Conservation (phyloP, 2,113 vertebrate genomes). For the Circaetus cinerascens region DNA sequence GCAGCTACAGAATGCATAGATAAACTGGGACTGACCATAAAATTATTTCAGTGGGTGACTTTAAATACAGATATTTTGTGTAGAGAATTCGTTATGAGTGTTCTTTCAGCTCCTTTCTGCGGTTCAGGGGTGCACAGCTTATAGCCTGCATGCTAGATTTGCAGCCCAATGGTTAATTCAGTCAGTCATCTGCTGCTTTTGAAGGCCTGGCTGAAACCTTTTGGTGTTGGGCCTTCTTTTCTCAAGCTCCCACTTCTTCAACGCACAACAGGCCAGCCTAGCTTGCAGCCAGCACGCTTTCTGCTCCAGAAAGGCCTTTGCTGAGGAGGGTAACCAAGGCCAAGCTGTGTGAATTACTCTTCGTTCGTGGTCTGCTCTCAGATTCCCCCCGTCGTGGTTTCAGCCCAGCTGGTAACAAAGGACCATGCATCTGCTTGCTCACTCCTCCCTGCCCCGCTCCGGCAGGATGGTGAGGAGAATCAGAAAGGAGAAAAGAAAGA, state of each 20-base stretch:
- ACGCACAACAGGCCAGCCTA: background rate
- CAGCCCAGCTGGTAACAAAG: too few relatives aligned
- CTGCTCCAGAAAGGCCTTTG: background rate
- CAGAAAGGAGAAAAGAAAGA: too few relatives aligned
- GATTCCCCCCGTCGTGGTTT: background rate
- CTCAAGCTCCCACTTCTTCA: background rate
- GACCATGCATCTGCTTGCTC: too few relatives aligned
- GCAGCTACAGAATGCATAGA: background rate
- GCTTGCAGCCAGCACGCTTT: rapidly evolving
- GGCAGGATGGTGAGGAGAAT: too few relatives aligned
- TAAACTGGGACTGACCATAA: background rate
- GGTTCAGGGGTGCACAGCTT: background rate
- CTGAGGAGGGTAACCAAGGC: background rate
- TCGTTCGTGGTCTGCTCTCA: background rate
- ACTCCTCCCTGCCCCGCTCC: too few relatives aligned
- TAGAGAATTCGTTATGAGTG: background rate
- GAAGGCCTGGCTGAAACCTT: background rate
- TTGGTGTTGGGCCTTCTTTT: background rate
- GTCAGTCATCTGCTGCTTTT: background rate
- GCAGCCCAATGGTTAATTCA: background rate
- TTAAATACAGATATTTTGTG: background rate
- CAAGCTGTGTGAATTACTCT: background rate
- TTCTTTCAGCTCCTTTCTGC: background rate
- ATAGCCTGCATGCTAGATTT: rapidly evolving
- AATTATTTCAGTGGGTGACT: background rate